Percentiles rank a stretch among this genome's conserved stretches.
These are phyloP conservation scores for Trissolcus brochymenae DNA, from an alignment of 2,888 invertebrate species.

Conservation along the genomic window DNA sequence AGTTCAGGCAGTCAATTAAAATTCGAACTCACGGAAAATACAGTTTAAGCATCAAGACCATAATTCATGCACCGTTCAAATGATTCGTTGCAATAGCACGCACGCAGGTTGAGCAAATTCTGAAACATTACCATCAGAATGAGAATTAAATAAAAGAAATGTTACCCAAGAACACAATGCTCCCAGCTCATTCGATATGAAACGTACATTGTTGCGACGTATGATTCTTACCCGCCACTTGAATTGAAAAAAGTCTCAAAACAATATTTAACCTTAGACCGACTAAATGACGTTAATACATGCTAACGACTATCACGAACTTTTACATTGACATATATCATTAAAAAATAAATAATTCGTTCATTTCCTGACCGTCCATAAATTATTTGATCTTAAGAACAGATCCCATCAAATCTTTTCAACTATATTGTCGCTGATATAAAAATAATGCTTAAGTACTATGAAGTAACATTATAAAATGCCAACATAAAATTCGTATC, in stretches of 20 bases:
- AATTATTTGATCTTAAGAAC: constrained; percentile 22
- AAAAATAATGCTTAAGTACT: constrained; percentile 39
- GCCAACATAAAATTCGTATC: constrained; percentile 13
- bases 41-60: not conserved
- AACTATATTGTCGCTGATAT: not conserved
- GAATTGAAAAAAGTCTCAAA: constrained; percentile 1
- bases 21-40: not conserved
- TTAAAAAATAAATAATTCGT: constrained; percentile 48
- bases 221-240: too few species aligned
- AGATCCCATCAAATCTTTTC: not conserved
- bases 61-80: constrained; percentile 32
- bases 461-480: constrained; percentile 22
- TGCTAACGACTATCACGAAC: too few species aligned
- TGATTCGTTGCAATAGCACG: constrained; percentile 29
- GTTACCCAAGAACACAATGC: constrained; percentile 30
- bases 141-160: constrained; percentile 21
- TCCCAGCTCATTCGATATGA: constrained; percentile 37
- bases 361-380: constrained; percentile 29
- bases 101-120: constrained; percentile 37
- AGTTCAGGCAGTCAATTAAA: constrained; percentile 6
- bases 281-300: not conserved
- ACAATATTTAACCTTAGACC: constrained; percentile 8
- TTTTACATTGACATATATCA: constrained; percentile 13
- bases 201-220: constrained; percentile 33
- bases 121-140: not conserved